phyloP scores from a whole-genome alignment of 2,888 invertebrate species.

The Drosophila anceps region DNA sequence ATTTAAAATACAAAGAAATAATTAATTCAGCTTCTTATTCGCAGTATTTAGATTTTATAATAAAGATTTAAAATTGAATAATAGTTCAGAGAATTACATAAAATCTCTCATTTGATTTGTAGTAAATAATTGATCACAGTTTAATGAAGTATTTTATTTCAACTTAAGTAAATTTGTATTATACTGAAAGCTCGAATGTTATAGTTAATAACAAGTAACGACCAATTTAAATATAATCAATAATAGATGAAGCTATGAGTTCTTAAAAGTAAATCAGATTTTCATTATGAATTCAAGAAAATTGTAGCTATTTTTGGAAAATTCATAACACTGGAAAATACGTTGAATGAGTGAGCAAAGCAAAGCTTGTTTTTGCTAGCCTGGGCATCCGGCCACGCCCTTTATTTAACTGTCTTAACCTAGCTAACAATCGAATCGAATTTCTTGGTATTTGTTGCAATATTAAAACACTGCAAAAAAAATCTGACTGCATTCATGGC shows the following conservation, averaged over 20 bases:
- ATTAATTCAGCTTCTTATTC: not conserved
- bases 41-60: not conserved
- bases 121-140: not conserved
- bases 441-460: constrained; percentile 71
- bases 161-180: no score
- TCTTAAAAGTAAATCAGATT: not conserved
- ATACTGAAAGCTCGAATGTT: not conserved
- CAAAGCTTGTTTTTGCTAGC: constrained; percentile 12
- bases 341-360: constrained; percentile 11
- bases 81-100: not conserved
- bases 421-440: constrained; percentile 51
- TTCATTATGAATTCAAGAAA: not conserved
- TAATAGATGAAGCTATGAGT: not conserved
- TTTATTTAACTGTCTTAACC: constrained; percentile 28
- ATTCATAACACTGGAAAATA: not conserved
- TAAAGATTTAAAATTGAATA: not conserved
- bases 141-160: not conserved
- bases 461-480: constrained; percentile 71
- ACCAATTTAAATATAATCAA: not conserved
- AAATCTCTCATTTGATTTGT: not conserved
- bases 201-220: not conserved
- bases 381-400: constrained; percentile 38
- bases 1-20: not conserved
- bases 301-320: constrained; percentile 2
- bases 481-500: constrained; percentile 72